Evolutionary conservation across 1,140 invertebrate species (phyloP), one percentile per base, ranked within the genome.

Genomic region (Chlorops oryzae): DNA sequence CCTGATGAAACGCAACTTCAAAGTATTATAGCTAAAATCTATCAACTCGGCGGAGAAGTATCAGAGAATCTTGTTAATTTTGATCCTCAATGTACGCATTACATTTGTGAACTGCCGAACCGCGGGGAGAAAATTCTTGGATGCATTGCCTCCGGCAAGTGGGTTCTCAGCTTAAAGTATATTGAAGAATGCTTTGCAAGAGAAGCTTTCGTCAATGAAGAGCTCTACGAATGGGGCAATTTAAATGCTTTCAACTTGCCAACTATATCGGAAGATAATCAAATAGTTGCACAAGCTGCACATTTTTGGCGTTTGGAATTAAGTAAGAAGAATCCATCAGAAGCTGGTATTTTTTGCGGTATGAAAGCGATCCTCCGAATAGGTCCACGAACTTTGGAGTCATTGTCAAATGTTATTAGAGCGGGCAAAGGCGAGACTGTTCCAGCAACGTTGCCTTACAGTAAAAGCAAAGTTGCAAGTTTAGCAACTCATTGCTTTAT

Each of bases 51-150:
- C 34, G 90, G 86, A 1, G 74, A 74, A 13, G 25, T 88, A 15
- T 78, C 79, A 3, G 76, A 80, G 22, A 73, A 76, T 5, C 37
- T 67, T 15, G 61, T 74, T 1, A 76, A 78, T 56, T 85, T 84
- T 59, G 88, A 92, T 65, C 61, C 72, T 0, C 66, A 66, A 1
- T 81, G 82, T 38, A 92, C 88, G 1, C 91, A 96, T 73, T 70
- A 94, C 7, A 70, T 96, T 21, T 85, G 87, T 51, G 72, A 81
- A 18, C 81, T 79, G 51, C 83, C 84, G 0, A 77, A 80, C 13
- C 80, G 88, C 54, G 92, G 88, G 65, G 91, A 95, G 75, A 93
- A 93, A 73, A 80, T 88, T 71, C 74, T 95, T 2, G 82, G 83
- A 3, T 84, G 84, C 56, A 81, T 95, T 28, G 90, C 92, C 0